phyloP scores from a whole-genome alignment of 1,140 invertebrate species.

The Panonychus citri region DNA sequence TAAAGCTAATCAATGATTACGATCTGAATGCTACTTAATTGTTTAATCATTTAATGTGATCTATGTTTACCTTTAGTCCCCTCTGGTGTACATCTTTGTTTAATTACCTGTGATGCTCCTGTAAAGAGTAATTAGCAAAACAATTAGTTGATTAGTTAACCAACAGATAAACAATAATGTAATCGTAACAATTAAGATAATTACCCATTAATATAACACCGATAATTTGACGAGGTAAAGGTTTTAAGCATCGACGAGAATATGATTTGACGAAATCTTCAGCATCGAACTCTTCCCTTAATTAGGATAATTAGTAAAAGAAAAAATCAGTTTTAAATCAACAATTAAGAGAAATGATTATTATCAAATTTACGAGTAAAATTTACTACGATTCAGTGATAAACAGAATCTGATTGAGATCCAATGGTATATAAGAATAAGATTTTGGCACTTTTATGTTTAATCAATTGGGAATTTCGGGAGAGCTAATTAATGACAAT shows the following conservation, averaged over 20 bases:
- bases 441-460: too few relatives aligned
- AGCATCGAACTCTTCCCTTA: constrained; percentile 10
- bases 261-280: constrained; percentile 9
- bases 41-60: too few relatives aligned
- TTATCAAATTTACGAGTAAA: too few relatives aligned
- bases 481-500: too few relatives aligned
- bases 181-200: background rate
- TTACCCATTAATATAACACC: constrained; percentile 5
- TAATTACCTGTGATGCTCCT: constrained; percentile 8
- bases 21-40: too few relatives aligned
- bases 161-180: too few relatives aligned
- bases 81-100: constrained; percentile 6
- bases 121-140: background rate
- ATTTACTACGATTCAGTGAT: too few relatives aligned
- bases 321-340: background rate
- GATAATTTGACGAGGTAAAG: constrained; percentile 5
- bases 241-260: constrained; percentile 4
- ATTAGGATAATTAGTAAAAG: background rate
- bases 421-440: too few relatives aligned
- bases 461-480: too few relatives aligned
- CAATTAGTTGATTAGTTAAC: background rate
- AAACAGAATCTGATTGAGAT: too few relatives aligned
- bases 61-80: constrained; percentile 5
- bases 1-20: too few relatives aligned
- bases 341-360: background rate